These are phyloP conservation scores for Sitta europaea DNA, from an alignment of 2,113 vertebrate species.

Conservation along the genomic window DNA sequence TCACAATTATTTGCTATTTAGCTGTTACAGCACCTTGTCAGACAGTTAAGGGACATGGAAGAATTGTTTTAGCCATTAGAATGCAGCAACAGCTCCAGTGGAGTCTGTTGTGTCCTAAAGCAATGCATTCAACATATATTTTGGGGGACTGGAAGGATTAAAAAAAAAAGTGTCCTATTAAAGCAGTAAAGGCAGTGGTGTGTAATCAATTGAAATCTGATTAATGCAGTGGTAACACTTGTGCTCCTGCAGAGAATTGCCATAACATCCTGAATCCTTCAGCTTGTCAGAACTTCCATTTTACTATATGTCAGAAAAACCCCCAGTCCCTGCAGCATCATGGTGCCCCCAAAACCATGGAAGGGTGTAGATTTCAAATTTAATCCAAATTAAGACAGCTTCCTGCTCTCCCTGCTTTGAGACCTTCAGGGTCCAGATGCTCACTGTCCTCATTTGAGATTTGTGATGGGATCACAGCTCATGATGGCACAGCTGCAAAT, in stretches of 20 bases:
- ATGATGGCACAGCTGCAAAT: neutral
- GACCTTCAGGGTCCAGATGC: neutral
- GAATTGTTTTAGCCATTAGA: neutral
- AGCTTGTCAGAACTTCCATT: neutral
- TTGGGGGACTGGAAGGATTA: neutral
- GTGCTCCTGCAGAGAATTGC: neutral
- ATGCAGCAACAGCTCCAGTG: neutral
- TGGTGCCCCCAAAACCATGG: neutral
- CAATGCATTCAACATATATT: neutral
- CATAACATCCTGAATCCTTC: neutral
- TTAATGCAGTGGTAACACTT: neutral
- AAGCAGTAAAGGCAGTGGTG: neutral
- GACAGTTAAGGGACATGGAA: neutral
- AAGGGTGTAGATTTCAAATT: neutral
- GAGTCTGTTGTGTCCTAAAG: neutral
- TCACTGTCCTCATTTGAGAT: neutral
- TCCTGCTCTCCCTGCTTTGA: neutral
- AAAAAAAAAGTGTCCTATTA: neutral
- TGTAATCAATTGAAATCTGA: neutral
- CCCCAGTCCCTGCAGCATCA: neutral
- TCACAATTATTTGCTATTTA: neutral
- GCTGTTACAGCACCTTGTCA: neutral
- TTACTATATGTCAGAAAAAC: neutral
- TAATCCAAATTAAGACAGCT: neutral
- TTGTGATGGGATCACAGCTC: neutral